Conservation (phyloP, 2,888 invertebrate genomes). For the Agriopis marginaria region DNA sequence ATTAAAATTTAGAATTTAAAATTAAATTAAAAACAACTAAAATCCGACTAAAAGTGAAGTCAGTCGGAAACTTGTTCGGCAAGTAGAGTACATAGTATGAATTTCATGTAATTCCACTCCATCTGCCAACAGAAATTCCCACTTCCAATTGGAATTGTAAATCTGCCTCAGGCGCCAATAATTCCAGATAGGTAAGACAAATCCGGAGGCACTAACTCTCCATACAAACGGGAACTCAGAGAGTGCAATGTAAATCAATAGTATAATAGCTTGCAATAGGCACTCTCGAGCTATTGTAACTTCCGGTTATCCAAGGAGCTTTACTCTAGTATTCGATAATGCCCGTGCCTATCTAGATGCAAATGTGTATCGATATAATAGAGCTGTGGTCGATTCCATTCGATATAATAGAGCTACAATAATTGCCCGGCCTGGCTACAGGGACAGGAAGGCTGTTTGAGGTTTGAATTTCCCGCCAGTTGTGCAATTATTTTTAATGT, state of each 20-base stretch:
- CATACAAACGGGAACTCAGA: conserved; percentile 12
- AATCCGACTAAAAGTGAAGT: too few relatives aligned
- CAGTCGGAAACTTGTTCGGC: not conserved
- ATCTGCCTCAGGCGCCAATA: conserved; percentile 28
- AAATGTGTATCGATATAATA: conserved; percentile 20
- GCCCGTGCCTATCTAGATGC: conserved; percentile 7
- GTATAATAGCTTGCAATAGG: conserved; percentile 20
- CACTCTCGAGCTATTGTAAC: conserved; percentile 26
- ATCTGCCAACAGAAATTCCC: conserved; percentile 15
- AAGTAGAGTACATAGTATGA: conserved; percentile 1
- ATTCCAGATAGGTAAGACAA: conserved; percentile 30
- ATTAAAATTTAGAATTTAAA: too few relatives aligned
- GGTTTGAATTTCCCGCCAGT: too few relatives aligned
- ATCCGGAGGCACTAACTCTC: conserved; percentile 24
- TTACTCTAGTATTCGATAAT: conserved; percentile 20
- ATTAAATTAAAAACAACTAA: too few relatives aligned
- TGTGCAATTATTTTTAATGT: too few relatives aligned
- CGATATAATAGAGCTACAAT: conserved; percentile 22
- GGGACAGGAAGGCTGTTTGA: too few relatives aligned
- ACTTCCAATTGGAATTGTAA: conserved; percentile 23
- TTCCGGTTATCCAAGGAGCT: conserved; percentile 12
- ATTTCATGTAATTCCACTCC: conserved; percentile 10
- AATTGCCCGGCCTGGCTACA: too few relatives aligned
- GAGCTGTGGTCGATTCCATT: conserved; percentile 12
- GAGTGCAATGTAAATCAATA: conserved; percentile 29